phyloP scores from a whole-genome alignment of 1,140 invertebrate genomes.

The Nasonia giraulti region DNA sequence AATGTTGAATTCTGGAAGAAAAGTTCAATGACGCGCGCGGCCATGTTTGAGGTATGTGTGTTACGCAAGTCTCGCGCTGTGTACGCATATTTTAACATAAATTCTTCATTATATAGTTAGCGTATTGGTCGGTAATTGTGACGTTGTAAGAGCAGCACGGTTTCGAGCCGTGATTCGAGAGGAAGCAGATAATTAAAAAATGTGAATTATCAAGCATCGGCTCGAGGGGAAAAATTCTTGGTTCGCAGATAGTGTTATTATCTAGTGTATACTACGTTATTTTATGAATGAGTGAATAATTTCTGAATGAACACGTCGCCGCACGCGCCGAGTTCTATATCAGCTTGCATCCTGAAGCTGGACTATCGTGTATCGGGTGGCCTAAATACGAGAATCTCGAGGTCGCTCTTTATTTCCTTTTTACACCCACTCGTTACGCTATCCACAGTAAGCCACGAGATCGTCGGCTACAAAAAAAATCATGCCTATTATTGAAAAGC shows the following conservation, averaged over 20 bases:
- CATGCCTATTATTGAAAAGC: neutral
- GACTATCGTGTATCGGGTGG: conserved; percentile 68
- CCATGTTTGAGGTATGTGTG: too few species aligned
- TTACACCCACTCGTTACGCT: conserved; percentile 63
- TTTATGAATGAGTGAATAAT: conserved; percentile 55
- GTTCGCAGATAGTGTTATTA: conserved; percentile 12
- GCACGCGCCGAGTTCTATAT: conserved; percentile 62
- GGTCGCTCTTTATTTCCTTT: conserved; percentile 70
- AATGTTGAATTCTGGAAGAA: neutral
- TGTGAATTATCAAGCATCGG: conserved; percentile 31
- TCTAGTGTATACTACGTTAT: conserved; percentile 17
- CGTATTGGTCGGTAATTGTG: neutral
- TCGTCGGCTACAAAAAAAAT: conserved; percentile 38
- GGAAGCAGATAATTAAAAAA: conserved; percentile 40
- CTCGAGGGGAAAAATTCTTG: conserved; percentile 38
- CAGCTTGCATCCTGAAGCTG: conserved; percentile 68
- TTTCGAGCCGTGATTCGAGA: neutral
- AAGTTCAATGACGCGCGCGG: too few species aligned
- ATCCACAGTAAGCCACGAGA: conserved; percentile 38
- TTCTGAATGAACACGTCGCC: conserved; percentile 59
- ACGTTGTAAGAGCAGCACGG: neutral
- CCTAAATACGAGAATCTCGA: conserved; percentile 70
- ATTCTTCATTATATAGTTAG: too few species aligned
- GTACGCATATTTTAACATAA: too few species aligned
- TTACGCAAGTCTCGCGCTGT: too few species aligned